phyloP scores from a whole-genome alignment of 2,113 vertebrate genomes.

The Gulo gulo region DNA sequence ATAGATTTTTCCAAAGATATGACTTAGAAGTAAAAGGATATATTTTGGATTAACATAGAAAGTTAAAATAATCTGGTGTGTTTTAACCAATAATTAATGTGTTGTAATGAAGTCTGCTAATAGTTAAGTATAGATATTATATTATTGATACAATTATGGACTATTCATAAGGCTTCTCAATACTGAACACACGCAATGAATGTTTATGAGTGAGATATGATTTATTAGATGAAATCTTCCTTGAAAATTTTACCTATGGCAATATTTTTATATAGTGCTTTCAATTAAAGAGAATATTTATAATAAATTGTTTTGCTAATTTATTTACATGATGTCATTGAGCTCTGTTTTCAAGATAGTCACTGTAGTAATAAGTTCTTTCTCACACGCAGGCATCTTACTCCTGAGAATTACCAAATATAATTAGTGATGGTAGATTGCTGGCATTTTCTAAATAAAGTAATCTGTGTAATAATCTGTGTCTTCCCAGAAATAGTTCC shows the following conservation, averaged over 20 bases:
- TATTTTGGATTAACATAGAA: background rate
- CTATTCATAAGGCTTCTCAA: background rate
- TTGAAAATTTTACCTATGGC: background rate
- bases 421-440: background rate
- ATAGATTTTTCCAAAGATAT: background rate
- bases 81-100: background rate
- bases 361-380: background rate
- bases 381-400: background rate
- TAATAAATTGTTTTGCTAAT: background rate
- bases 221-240: background rate
- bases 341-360: background rate
- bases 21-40: background rate
- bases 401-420: background rate
- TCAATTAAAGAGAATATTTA: background rate
- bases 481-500: background rate
- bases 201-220: background rate
- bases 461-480: background rate
- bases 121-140: background rate
- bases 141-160: background rate
- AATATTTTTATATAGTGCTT: background rate
- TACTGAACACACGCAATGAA: background rate
- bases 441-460: conserved; percentile 26
- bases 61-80: background rate
- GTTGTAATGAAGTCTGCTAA: background rate
- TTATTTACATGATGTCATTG: background rate